A percentile compares a stretch with the other conserved stretches of the same genome.
Conservation (phyloP, 2,888 invertebrate species). For the Cheilosia scutellata region DNA sequence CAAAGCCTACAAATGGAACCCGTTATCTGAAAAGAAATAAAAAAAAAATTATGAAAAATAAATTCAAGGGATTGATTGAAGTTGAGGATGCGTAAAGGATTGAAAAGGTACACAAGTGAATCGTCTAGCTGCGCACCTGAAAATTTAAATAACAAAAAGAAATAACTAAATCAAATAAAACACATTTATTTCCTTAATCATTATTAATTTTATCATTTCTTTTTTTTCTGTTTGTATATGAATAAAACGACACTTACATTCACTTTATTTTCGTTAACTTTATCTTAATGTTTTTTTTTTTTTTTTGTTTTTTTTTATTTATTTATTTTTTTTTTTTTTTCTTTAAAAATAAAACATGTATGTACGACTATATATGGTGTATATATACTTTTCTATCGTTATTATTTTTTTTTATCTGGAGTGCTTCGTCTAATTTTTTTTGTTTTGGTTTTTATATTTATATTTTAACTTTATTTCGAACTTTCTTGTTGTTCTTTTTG, state of each 20-base stretch:
- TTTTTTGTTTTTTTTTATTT: constrained; percentile 36
- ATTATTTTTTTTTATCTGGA: constrained; percentile 45
- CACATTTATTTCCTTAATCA: constrained; percentile 68
- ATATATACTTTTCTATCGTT: constrained; percentile 36
- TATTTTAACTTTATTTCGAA: neutral
- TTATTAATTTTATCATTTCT: constrained; percentile 52
- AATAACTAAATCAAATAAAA: constrained; percentile 61
- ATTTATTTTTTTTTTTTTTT: constrained; percentile 35
- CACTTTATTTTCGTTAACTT: constrained; percentile 45
- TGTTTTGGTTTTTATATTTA: constrained; percentile 13
- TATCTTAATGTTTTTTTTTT: constrained; percentile 17
- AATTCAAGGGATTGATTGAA: neutral
- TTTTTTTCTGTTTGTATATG: constrained; percentile 57
- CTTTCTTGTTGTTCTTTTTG: constrained; percentile 10
- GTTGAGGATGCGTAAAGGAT: neutral
- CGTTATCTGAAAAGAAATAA: constrained; percentile 60
- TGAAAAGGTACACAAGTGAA: constrained; percentile 2
- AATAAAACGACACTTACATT: constrained; percentile 69
- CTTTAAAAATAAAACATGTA: constrained; percentile 68
- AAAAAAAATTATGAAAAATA: constrained; percentile 40
- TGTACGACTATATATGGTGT: constrained; percentile 36
- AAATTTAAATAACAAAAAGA: constrained; percentile 41
- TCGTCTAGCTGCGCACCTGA: constrained; percentile 58
- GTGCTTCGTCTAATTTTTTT: constrained; percentile 48
- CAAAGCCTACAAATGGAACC: constrained; percentile 33